Evolutionary conservation across 2,888 invertebrate species (phyloP), one percentile per base, ranked within the genome.

Genomic region (Augiades crinisus): DNA sequence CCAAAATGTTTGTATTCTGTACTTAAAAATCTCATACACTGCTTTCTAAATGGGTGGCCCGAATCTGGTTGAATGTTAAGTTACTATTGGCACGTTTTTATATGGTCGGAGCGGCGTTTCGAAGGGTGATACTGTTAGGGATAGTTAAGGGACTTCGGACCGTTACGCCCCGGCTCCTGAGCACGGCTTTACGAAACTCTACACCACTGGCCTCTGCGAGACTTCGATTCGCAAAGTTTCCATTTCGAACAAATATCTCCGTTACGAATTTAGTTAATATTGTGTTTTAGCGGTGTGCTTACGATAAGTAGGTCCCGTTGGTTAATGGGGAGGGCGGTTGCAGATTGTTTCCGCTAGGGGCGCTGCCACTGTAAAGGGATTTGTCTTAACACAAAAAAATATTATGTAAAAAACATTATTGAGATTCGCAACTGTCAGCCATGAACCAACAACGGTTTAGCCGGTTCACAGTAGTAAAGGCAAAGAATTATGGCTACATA

Each of bases 131-230:
- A 37, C 27, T 33, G 10, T 17, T 12, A 8, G 7, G 58, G 24
- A 63, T 19, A 4, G 27, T 27, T n/a, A 27, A 10, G 27, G n/a
- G 3, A 27, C 27, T 27, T 27, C 27, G 10, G 10, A 10, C n/a
- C 63, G 64, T 69, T 63, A 65, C 56, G 56, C 55, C 63, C 60
- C 62, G 65, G 57, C 64, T 61, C 56, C 72, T 78, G 66, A 65
- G 83, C 88, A 89, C 88, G 88, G 88, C 87, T 83, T 68, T 78
- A 75, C 84, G 88, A 86, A 87, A 88, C 88, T 88, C 88, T 75
- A 84, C 76, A 78, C 79, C 81, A 70, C 81, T 75, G 68, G 68
- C 66, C 64, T 67, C 68, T 71, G 68, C 58, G 62, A 72, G 70
- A 72, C 72, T 77, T 71, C 65, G 67, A 33, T 41, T 65, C 57